Evolutionary conservation across 1,140 invertebrate species (phyloP), one percentile per base, ranked within the genome.

Genomic region (Palaemon carinicauda): DNA sequence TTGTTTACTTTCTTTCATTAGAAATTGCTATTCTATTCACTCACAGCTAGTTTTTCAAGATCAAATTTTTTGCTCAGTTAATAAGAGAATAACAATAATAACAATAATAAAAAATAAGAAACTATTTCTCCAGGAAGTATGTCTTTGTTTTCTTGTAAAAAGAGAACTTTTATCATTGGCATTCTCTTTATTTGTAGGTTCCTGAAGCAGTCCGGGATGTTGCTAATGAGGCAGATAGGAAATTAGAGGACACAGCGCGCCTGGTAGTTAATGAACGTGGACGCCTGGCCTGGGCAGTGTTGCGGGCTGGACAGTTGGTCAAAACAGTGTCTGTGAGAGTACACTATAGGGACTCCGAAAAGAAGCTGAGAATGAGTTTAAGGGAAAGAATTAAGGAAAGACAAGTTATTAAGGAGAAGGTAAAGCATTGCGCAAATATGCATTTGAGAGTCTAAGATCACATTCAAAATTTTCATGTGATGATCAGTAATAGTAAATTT

Each of bases 251-350:
- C 27, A 73, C 51, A 41, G 51, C 41, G 29, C 17, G 41, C 15
- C 10, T 24, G 41, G 84, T 86, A 24, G 65, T 69, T 10, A 29
- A 33, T 3, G 84, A 86, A 77, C 75, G 69, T 24, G 75, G 84
- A 60, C 33, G 78, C 51, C 78, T 86, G 60, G 60, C 84, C 21
- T 86, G 84, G 84, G 84, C 84, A 21, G 78, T 86, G 65, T 52
- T 86, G 77, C 71, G 75, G 78, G 77, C 78, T 12, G 84, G 84
- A 3, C 77, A 80, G 50, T 21, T 86, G 29, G 84, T 86, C 24
- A 56, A 50, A 51, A 60, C 33, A 7, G 52, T 86, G 65, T 54
- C 77, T 17, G 78, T 86, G 24, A 71, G 77, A 51, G 84, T 80
- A 14, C 69, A 31, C 27, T 86, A 86, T 65, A 86, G 52, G 50